phyloP scores from a whole-genome alignment of 2,113 vertebrate genomes.

The Butorides virescens region DNA sequence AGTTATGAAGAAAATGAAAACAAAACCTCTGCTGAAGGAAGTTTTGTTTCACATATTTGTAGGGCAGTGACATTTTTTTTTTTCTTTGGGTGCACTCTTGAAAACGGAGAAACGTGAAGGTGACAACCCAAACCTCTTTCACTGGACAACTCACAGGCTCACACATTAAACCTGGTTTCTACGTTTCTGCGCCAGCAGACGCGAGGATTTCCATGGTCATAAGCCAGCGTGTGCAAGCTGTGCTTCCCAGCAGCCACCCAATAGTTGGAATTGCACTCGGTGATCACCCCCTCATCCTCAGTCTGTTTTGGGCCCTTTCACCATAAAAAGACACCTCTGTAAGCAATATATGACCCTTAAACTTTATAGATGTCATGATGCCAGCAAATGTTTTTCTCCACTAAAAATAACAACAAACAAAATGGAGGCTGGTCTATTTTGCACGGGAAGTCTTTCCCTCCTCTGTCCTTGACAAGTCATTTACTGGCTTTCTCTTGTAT shows the following conservation, averaged over 20 bases:
- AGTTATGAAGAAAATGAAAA: neutral
- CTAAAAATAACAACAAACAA: neutral
- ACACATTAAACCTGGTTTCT: rapidly evolving
- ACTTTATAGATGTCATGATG: neutral
- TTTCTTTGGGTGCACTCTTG: neutral
- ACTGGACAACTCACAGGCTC: neutral
- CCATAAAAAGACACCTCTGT: neutral
- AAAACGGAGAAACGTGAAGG: neutral
- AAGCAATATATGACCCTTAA: neutral
- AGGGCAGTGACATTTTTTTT: neutral
- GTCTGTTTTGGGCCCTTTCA: neutral
- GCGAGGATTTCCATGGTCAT: neutral
- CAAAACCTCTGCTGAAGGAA: neutral
- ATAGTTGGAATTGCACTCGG: neutral
- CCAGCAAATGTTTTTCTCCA: neutral
- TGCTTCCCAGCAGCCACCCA: neutral
- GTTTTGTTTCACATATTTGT: neutral
- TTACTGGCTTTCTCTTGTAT: neutral
- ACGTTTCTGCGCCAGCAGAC: neutral
- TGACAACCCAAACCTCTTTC: neutral
- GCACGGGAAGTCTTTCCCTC: neutral
- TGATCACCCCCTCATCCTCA: neutral
- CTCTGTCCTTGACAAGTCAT: neutral
- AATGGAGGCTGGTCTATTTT: neutral
- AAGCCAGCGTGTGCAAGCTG: neutral